phyloP scores from a whole-genome alignment of 2,797 vertebrate genomes.

The Gadopsis marmoratus region DNA sequence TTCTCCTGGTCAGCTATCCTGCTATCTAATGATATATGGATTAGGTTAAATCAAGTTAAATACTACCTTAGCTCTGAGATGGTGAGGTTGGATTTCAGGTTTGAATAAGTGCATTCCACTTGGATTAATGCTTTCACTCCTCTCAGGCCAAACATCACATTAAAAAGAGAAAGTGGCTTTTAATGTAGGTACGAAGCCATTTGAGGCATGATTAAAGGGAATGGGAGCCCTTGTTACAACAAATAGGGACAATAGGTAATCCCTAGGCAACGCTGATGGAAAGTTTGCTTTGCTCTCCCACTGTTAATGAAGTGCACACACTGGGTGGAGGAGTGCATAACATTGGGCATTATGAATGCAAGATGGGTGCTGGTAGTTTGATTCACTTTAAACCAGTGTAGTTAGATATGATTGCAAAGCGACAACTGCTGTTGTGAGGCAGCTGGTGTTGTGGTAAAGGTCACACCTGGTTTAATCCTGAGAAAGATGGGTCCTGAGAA shows the following conservation, averaged over 20 bases:
- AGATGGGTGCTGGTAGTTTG: slow-evolving; percentile 67
- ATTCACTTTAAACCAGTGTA: slow-evolving; percentile 70
- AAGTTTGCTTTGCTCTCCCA: slow-evolving; percentile 19
- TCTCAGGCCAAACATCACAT: slow-evolving; percentile 31
- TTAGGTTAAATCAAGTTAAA: background rate
- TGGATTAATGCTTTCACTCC: background rate
- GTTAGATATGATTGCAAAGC: slow-evolving; percentile 78
- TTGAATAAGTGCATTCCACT: slow-evolving; percentile 5
- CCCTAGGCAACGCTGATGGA: background rate
- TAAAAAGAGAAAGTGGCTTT: slow-evolving; percentile 16
- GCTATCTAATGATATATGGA: background rate
- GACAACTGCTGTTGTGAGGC: slow-evolving; percentile 89
- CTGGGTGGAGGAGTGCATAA: slow-evolving; percentile 37
- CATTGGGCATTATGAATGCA: slow-evolving; percentile 52
- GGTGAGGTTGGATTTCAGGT: slow-evolving; percentile 3
- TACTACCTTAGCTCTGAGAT: background rate
- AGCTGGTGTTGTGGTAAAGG: slow-evolving; percentile 89
- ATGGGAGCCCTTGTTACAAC: background rate
- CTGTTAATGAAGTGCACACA: slow-evolving; percentile 31
- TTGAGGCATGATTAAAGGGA: background rate
- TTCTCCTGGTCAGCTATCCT: background rate
- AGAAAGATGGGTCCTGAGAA: slow-evolving; percentile 99
- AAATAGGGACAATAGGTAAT: slow-evolving; percentile 11
- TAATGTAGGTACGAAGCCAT: slow-evolving; percentile 5
- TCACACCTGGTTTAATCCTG: slow-evolving; percentile 99